Evolutionary conservation across 2,113 vertebrate species (phyloP).

Genomic region (Spizaetus ornatus): DNA sequence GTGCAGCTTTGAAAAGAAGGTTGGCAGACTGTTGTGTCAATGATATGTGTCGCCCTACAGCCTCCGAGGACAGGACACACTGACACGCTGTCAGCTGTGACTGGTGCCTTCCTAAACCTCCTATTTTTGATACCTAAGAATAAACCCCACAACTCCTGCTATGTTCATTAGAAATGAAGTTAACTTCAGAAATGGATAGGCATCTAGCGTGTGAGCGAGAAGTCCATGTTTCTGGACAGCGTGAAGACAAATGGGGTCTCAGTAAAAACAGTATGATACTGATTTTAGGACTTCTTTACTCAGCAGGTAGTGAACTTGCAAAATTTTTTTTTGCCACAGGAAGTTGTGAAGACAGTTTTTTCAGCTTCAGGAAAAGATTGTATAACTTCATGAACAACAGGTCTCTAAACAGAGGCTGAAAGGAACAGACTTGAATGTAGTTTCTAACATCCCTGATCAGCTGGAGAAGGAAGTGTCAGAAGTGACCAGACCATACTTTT

Average conservation of each 20-base stretch:
- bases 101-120: background rate
- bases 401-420: background rate
- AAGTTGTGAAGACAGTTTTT: background rate
- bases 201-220: background rate
- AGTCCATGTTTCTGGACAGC: background rate
- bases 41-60: background rate
- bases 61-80: background rate
- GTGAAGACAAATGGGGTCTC: background rate
- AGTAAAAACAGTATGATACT: background rate
- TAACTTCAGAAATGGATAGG: background rate
- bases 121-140: background rate
- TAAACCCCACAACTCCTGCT: background rate
- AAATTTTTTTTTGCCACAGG: background rate
- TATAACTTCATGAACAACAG: background rate
- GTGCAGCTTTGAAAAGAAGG: background rate
- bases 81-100: background rate
- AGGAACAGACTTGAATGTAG: background rate
- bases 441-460: background rate
- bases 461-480: background rate
- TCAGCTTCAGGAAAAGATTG: background rate
- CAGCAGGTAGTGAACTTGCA: background rate
- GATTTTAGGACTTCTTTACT: background rate
- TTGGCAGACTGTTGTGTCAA: background rate
- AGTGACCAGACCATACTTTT: background rate
- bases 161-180: background rate